Evolutionary conservation across 2,113 vertebrate species (phyloP).

Genomic region (Micromys minutus): DNA sequence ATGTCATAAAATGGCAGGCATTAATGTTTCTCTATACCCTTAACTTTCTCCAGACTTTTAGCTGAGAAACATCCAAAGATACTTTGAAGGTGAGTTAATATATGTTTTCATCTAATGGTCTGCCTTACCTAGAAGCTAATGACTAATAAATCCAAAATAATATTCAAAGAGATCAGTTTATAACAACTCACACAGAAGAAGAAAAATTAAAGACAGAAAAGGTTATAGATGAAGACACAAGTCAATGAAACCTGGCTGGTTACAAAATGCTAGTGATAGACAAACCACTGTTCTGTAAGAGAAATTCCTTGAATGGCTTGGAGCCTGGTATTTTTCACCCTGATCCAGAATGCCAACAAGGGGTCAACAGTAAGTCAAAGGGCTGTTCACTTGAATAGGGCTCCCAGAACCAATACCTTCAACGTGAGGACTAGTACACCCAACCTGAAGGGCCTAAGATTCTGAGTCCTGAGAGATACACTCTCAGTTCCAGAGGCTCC

Average conservation of each 20-base stretch:
- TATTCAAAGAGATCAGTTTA: background rate
- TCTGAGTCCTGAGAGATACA: too few relatives aligned
- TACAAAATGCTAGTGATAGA: background rate
- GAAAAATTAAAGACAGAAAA: background rate
- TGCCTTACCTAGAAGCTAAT: background rate
- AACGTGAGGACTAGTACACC: background rate
- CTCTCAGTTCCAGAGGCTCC: background rate
- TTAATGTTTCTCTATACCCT: background rate
- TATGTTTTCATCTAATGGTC: background rate
- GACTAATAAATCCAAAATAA: background rate
- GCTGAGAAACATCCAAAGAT: background rate
- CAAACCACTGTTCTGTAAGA: background rate
- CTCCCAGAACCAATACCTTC: background rate
- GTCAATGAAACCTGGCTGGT: background rate
- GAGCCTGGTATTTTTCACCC: background rate
- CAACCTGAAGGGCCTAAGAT: background rate
- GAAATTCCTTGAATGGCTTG: background rate
- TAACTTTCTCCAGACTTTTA: background rate
- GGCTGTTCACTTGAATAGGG: background rate
- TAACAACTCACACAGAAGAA: background rate
- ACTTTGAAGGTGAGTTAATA: background rate
- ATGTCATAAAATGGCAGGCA: background rate
- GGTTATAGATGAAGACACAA: background rate
- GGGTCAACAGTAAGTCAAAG: background rate
- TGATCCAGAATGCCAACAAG: too few relatives aligned